Evolutionary conservation across 2,888 invertebrate genomes (phyloP).

Genomic region (Prenolepis imparis): DNA sequence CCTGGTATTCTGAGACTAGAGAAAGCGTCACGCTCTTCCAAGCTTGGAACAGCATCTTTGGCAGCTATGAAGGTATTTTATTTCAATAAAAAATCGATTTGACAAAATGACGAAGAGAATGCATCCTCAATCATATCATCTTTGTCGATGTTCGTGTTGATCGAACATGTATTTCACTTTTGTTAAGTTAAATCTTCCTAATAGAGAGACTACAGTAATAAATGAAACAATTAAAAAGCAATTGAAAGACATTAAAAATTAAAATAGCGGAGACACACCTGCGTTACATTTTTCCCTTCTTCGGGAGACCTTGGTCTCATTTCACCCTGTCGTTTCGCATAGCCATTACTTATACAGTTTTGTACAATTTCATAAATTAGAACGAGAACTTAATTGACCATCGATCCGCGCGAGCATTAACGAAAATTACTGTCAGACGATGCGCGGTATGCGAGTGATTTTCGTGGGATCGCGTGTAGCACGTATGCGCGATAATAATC

Average conservation of each 20-base stretch:
- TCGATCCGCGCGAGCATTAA: conserved; percentile 42
- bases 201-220: too few relatives aligned
- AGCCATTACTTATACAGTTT: neutral
- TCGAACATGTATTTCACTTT: neutral
- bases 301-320: neutral
- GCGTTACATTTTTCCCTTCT: neutral
- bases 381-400: conserved; percentile 17
- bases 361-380: conserved; percentile 27
- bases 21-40: conserved; percentile 16
- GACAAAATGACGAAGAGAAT: neutral
- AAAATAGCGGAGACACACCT: too few relatives aligned
- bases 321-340: neutral
- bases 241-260: too few relatives aligned
- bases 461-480: conserved; percentile 74
- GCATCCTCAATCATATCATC: neutral
- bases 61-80: conserved; percentile 24
- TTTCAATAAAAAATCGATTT: neutral
- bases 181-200: too few relatives aligned
- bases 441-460: conserved; percentile 44
- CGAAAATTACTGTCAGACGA: conserved; percentile 30
- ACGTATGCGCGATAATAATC: conserved; percentile 58
- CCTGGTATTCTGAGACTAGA: conserved; percentile 46
- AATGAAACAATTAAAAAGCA: too few relatives aligned
- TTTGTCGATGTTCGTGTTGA: neutral
- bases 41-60: neutral